Evolutionary conservation across 2,113 vertebrate genomes (phyloP), one percentile per base, ranked within the genome.

Genomic region (Tautogolabrus adspersus): DNA sequence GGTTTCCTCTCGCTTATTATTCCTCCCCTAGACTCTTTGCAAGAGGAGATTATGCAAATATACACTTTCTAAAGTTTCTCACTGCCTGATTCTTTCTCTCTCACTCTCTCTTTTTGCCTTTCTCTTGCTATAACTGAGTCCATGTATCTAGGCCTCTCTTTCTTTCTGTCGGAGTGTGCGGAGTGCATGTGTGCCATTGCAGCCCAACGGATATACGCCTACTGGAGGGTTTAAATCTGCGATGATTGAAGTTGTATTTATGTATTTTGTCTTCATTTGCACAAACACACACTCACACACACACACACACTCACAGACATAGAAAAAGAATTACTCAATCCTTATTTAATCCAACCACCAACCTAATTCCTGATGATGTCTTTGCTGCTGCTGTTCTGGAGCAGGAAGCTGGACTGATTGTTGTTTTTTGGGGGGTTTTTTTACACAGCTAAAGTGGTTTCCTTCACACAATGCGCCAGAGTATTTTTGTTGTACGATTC

Each of bases 1-100:
- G 69, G 75, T 75, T 85, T 90, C 72, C 70, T 81, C 80, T 59
- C 37, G 26, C 71, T 89, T 87, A 87, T 91, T 90, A 89, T 91
- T 89, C 77, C 62, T 87, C 77, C 85, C 61, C 70, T 61, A 73
- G 82, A 84, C 79, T 86, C 83, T 84, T 64, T 89, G 80, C 79
- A 88, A 88, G 81, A 84, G 65, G 72, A 89, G 86, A 93, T 93
- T 88, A 93, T 91, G 91, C 86, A 93, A 90, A 91, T 87, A 65
- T 47, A 65, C 68, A 81, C 82, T 81, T 91, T 88, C 63, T 82
- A 82, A 89, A 90, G 73, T 92, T 88, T 73, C 71, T 66, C 59
- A 2, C 62, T 72, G 62, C 16, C 72, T 78, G 72, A 40, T 76
- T 85, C 72, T 74, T 44, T 56, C 46, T 47, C 11, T 54, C 49